Evolutionary conservation across 1,140 invertebrate species (phyloP).

Genomic region (Pararge aegeria): DNA sequence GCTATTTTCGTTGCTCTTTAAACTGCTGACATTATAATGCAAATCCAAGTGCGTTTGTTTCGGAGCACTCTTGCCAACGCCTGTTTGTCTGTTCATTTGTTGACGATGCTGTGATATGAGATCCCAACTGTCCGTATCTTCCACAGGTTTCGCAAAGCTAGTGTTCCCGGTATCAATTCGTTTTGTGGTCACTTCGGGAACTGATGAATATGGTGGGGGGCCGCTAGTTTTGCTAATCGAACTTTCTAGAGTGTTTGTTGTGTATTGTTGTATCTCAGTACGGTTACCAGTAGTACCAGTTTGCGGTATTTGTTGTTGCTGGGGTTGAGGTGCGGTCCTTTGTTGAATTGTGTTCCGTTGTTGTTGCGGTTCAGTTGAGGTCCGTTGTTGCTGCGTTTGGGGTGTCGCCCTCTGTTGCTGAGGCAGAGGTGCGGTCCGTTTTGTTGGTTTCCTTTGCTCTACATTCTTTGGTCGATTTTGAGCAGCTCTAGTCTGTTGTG

Average conservation of each 20-base stretch:
- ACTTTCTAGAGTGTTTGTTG: constrained; percentile 62
- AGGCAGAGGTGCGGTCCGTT: constrained; percentile 35
- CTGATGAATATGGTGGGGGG: constrained; percentile 54
- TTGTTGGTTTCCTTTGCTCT: constrained; percentile 32
- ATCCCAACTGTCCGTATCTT: constrained; percentile 65
- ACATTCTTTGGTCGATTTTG: constrained; percentile 31
- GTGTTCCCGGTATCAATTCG: constrained; percentile 42
- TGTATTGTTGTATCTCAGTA: constrained; percentile 30
- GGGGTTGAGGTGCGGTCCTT: constrained; percentile 33
- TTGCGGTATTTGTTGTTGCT: constrained; percentile 3
- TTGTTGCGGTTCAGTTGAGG: too few species aligned
- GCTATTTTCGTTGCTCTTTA: constrained; percentile 39
- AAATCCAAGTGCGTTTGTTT: constrained; percentile 49
- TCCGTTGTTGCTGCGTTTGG: too few species aligned
- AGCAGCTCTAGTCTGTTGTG: constrained; percentile 32
- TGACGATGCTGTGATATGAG: constrained; percentile 68
- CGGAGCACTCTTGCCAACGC: constrained; percentile 3
- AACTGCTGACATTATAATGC: constrained; percentile 39
- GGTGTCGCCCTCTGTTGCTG: not conserved
- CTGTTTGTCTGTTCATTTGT: constrained; percentile 46
- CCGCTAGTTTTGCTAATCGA: constrained; percentile 59
- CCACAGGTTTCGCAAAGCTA: constrained; percentile 45
- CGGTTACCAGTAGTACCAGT: not conserved
- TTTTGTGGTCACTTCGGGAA: constrained; percentile 26
- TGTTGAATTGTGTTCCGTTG: constrained; percentile 28